Base-by-base conservation (phyloP, 2,113 vertebrate species). In the Potamarius usumacintae region DNA sequence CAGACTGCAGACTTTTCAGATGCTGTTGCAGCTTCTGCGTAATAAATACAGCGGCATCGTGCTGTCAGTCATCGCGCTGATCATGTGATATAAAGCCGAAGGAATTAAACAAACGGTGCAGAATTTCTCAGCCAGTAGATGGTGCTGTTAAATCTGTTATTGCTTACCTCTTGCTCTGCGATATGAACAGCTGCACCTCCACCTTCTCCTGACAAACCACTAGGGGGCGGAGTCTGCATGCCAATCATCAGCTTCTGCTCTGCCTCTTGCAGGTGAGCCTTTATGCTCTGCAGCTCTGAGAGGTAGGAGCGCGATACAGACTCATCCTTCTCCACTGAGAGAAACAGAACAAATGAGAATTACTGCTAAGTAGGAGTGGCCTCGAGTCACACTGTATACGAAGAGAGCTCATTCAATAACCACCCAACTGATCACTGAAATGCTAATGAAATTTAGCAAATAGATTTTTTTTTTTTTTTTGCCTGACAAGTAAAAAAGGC, bases 311-410 rank as follows among this genome's bases (percentile, higher is more conserved):
- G 96, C 86, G 97, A 97, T 0, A 95, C 85, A 0, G 95, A 97
- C 94, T 99, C 98, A 4, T 99, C 97, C 92, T 99, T 99, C 92
- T 99, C 98, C 90, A 96, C 98, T 99, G 95, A 42, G 86, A 53
- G 3, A 62, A 82, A 85, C 30, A 80, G 34, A 63, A 7, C 58
- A 14, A 85, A 12, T 60, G 10, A 63, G 17, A 18, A 42, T 42
- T 42, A 50, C 7, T 57, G 34, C 14, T 8, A 30, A 18, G 7
- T 57, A 42, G 18, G 12, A 18, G 30, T 60, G n/a, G 27, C 8
- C 55, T 30, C 9, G 7, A 10, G n/a, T 58, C 2, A 80, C 2
- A 60, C 5, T 42, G 34, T 42, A 42, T 42, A 18, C 25, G 17
- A 30, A 57, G 30, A 55, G 50, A 55, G 4, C 6, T 57, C 17